Percentiles rank a stretch among this genome's conserved stretches.
Evolutionary conservation across 1,140 invertebrate species (phyloP).

Genomic region (Brachionus calyciflorus): DNA sequence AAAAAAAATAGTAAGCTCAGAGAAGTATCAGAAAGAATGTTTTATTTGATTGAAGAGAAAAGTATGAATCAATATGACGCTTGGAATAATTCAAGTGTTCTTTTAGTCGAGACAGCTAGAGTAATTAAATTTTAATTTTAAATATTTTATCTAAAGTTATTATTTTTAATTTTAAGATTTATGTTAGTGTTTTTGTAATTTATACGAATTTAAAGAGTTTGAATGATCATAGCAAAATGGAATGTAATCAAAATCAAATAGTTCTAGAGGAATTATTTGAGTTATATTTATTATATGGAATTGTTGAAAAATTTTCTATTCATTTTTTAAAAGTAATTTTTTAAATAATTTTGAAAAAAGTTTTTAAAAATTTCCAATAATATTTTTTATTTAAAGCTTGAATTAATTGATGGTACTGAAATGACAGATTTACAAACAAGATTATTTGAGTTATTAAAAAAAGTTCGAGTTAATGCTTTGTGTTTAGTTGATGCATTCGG

Average conservation of each 20-base stretch:
- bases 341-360: neutral
- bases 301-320: neutral
- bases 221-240: neutral
- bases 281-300: conserved; percentile 14
- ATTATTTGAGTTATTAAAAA: conserved; percentile 30
- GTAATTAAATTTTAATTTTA: neutral
- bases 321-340: conserved; percentile 51
- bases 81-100: conserved; percentile 37
- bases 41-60: neutral
- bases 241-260: conserved; percentile 39
- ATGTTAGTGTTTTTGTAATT: neutral
- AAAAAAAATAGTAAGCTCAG: neutral
- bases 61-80: neutral
- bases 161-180: neutral
- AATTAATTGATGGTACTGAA: conserved; percentile 4
- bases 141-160: neutral
- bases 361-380: conserved; percentile 52
- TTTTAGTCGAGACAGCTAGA: neutral
- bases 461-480: conserved; percentile 33
- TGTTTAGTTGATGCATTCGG: conserved; percentile 23
- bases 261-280: conserved; percentile 33
- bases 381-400: conserved; percentile 58
- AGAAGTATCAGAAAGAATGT: neutral
- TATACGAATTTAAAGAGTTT: conserved; percentile 5
- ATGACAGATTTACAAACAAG: conserved; percentile 7